Conservation (phyloP, 2,888 invertebrate species). For the Campoletis raptor region DNA sequence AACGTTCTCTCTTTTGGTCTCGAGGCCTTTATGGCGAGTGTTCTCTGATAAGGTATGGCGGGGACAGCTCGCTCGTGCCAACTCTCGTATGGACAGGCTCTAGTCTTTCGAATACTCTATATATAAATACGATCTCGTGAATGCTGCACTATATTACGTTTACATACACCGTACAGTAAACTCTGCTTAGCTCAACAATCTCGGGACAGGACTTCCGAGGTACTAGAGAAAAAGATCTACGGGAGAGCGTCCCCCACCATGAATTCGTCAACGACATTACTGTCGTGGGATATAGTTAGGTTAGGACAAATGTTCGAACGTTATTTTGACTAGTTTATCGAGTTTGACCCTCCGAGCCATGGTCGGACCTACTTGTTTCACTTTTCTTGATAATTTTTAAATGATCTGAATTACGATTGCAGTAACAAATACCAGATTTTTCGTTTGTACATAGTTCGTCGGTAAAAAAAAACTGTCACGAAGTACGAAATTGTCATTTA, state of each 20-base stretch:
- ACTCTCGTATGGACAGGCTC: constrained; percentile 22
- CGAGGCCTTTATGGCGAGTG: constrained; percentile 17
- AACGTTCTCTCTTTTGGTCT: constrained; percentile 39
- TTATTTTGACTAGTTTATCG: too few relatives aligned
- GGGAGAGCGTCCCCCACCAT: background rate
- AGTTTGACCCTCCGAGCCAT: too few relatives aligned
- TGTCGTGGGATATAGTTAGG: background rate
- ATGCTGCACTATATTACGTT: constrained; percentile 5
- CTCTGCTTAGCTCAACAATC: background rate
- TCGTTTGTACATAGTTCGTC: too few relatives aligned
- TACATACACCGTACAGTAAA: background rate
- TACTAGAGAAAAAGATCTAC: background rate
- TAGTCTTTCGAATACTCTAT: constrained; percentile 31
- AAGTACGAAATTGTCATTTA: too few relatives aligned
- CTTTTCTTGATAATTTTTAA: too few relatives aligned
- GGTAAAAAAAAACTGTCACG: too few relatives aligned
- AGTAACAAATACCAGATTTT: too few relatives aligned
- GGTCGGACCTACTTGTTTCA: too few relatives aligned
- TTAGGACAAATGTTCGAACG: too few relatives aligned
- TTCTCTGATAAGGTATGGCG: constrained; percentile 61
- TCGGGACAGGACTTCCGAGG: background rate
- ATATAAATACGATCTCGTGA: constrained; percentile 32
- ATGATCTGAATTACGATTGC: too few relatives aligned
- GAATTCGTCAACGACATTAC: background rate
- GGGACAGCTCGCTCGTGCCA: constrained; percentile 67